A percentile compares a stretch with the other conserved stretches of the same genome.
Conservation (phyloP, 2,888 invertebrate genomes). For the Saturnia japonica region DNA sequence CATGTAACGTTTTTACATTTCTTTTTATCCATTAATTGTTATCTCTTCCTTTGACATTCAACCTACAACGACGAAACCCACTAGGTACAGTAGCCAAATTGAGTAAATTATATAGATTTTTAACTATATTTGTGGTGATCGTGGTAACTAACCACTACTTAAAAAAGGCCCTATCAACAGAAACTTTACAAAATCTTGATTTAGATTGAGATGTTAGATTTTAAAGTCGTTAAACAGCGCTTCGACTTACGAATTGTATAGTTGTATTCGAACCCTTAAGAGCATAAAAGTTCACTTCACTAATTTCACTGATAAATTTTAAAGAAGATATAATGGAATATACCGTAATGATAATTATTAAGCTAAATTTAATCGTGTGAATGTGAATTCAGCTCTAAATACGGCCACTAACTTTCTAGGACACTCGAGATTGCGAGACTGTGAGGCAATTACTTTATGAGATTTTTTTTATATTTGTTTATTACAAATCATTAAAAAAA, state of each 20-base stretch:
- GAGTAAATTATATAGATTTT: neutral
- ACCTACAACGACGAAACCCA: neutral
- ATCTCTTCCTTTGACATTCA: neutral
- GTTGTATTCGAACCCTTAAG: no score
- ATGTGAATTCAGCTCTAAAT: slow-evolving; percentile 41
- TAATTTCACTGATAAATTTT: neutral
- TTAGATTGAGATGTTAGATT: no score
- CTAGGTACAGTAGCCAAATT: neutral
- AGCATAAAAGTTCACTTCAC: neutral
- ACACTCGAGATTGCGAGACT: slow-evolving; percentile 46
- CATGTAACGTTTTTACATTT: no score
- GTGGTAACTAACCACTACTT: neutral
- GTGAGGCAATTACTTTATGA: slow-evolving; percentile 48
- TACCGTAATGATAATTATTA: neutral
- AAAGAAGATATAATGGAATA: neutral
- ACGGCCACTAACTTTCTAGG: slow-evolving; percentile 61
- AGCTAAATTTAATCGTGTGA: slow-evolving; percentile 40
- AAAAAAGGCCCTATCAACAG: no score
- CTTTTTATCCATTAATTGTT: no score
- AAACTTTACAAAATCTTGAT: no score
- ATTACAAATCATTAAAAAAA: slow-evolving; percentile 11
- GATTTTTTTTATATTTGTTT: slow-evolving; percentile 38
- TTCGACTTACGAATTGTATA: no score
- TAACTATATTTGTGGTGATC: neutral
- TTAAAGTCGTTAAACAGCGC: no score